Conservation (phyloP, 2,888 invertebrate species). For the Nomada flava region DNA sequence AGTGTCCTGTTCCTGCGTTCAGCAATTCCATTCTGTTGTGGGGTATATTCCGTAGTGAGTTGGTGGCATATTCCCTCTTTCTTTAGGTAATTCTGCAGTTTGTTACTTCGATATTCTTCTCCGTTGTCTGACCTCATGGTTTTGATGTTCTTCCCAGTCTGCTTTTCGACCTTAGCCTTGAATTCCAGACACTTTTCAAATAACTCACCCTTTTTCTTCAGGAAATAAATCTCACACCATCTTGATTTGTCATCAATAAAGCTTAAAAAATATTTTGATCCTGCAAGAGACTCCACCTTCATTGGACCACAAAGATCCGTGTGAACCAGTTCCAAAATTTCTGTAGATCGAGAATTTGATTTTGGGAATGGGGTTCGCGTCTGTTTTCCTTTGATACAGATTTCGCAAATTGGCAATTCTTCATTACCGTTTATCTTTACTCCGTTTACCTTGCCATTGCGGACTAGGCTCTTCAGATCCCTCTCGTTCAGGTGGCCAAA, state of each 20-base stretch:
- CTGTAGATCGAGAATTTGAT: not conserved
- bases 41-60: conserved; percentile 66
- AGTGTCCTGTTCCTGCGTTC: conserved; percentile 73
- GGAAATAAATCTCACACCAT: too few species aligned
- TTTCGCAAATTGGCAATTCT: not conserved
- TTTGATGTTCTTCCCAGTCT: conserved; percentile 11
- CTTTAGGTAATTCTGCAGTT: conserved; percentile 8
- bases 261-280: too few species aligned
- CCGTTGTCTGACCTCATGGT: not conserved
- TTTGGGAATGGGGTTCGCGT: too few species aligned
- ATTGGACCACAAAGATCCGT: not conserved
- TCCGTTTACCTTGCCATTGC: not conserved
- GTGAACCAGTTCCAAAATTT: not conserved
- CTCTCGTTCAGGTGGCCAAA: too few species aligned
- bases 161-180: conserved; percentile 38
- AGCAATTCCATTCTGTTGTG: conserved; percentile 72
- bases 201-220: not conserved
- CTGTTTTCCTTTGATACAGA: not conserved
- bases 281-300: too few species aligned
- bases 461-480: too few species aligned
- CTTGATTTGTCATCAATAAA: too few species aligned
- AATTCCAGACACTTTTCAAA: not conserved
- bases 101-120: conserved; percentile 30
- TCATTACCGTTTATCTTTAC: not conserved
- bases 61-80: conserved; percentile 49